Base-by-base conservation (phyloP, 2,797 vertebrate species). In the Cygnus olor region DNA sequence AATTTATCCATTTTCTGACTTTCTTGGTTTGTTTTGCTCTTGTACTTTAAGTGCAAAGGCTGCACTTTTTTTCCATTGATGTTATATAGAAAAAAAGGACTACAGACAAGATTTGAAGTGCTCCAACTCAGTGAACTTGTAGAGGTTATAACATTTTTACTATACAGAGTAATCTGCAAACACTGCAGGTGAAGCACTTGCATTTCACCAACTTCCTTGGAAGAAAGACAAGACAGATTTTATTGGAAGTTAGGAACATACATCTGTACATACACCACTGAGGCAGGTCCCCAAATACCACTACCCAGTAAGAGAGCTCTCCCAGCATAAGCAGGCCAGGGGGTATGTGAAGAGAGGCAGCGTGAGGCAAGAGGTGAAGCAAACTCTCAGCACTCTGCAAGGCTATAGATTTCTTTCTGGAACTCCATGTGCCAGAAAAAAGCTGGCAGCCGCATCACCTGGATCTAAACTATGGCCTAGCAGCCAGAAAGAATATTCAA, bases 401-500 rank as follows among this genome's bases (percentile, higher is more conserved):
- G 14, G 38, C 2, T 17, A 73, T 34, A 74, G 28, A 1, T 3
- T 9, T 88, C 61, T 58, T 27, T 71, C 82, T 81, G 94, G 74
- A 28, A 77, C 11, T 82, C 17, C 20, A 38, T 3, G 2, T 60
- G 76, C 71, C 87, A 92, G 61, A 94, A 82, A 44, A 44, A 44
- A 90, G 89, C 68, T 89, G 64, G 85, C 81, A 92, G 63, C 16
- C 34, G 28, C 9, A 88, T 36, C 45, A 72, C 27, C 0, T 86
- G 63, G 70, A 82, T 79, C 30, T 51, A 70, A 77, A 51, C 8
- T 4, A 5, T 1, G 5, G 44, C 49, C 36, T 45, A 89, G 40
- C 19, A 91, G 76, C 72, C 89, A 96, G 76, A 88, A 64, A 88
- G 32, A 86, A 61, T 19, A 74, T n/a, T 85, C 57, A 68, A 51